Percentiles rank a stretch among this genome's conserved stretches.
phyloP scores from a whole-genome alignment of 2,888 invertebrate species.

The Xylocampa areola region DNA sequence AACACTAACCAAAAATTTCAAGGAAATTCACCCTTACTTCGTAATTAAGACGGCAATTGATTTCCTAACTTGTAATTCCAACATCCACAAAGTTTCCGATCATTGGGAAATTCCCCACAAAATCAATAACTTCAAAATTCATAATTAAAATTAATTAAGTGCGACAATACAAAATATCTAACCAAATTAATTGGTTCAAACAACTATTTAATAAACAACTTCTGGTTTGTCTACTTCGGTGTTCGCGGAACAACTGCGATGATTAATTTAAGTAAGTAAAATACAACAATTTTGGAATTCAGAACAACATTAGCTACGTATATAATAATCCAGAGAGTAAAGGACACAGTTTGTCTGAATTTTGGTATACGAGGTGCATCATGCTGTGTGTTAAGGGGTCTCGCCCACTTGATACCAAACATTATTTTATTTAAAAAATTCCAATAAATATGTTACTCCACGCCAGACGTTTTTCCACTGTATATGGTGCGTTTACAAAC shows the following conservation, averaged over 20 bases:
- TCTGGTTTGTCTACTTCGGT: conserved; percentile 16
- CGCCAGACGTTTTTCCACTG: no score
- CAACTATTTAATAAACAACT: conserved; percentile 40
- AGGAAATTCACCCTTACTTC: background rate
- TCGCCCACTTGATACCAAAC: no score
- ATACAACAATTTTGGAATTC: conserved; percentile 15
- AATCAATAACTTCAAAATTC: conserved; percentile 22
- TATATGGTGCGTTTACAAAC: no score
- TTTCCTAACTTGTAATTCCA: background rate
- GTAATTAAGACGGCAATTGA: background rate
- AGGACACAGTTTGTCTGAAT: conserved; percentile 22
- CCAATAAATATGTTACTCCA: no score
- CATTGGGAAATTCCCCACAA: background rate
- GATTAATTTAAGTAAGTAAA: conserved; percentile 23
- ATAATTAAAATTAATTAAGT: conserved; percentile 35
- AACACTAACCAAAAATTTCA: background rate
- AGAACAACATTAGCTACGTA: conserved; percentile 15
- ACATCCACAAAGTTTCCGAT: background rate
- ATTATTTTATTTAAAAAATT: no score
- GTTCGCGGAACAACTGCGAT: conserved; percentile 15
- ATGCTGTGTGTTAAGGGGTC: background rate
- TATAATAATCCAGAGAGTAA: conserved; percentile 16
- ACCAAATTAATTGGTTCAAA: conserved; percentile 23
- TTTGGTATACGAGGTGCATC: conserved; percentile 10
- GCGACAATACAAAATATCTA: conserved; percentile 22